Conservation (phyloP, 2,888 invertebrate genomes). For the Venustoraphidia nigricollis region DNA sequence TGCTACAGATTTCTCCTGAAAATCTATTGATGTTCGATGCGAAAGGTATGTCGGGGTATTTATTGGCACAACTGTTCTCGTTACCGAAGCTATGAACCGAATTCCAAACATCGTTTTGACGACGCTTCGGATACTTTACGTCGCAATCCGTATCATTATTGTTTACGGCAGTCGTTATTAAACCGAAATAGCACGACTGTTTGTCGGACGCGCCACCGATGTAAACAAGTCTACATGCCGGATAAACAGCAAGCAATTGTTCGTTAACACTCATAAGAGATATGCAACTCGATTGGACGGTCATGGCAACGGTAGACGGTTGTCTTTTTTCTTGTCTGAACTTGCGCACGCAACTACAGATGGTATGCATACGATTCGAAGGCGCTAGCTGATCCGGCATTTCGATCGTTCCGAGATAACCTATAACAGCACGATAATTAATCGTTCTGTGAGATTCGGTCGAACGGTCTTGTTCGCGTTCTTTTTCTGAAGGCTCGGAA, state of each 20-base stretch:
- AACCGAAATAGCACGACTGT: slow-evolving; percentile 81
- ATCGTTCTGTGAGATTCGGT: no score
- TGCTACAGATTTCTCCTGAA: no score
- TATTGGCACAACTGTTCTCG: no score
- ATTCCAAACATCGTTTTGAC: no score
- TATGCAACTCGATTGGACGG: slow-evolving; percentile 65
- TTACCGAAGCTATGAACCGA: no score
- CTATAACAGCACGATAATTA: slow-evolving; percentile 47
- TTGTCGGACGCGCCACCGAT: slow-evolving; percentile 84
- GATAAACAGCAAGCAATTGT: slow-evolving; percentile 71
- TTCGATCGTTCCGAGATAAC: slow-evolving; percentile 91
- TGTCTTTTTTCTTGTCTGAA: slow-evolving; percentile 78
- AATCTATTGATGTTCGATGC: no score
- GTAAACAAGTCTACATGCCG: slow-evolving; percentile 71
- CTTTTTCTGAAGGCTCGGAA: slow-evolving; percentile 2
- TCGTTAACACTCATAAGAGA: slow-evolving; percentile 66
- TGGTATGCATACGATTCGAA: slow-evolving; percentile 58
- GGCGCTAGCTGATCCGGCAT: slow-evolving; percentile 74
- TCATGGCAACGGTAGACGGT: slow-evolving; percentile 71
- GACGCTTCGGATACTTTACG: no score
- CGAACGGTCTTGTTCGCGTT: slow-evolving; percentile 4
- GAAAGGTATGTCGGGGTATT: no score
- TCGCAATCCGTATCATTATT: slow-evolving; percentile 14
- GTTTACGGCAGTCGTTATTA: slow-evolving; percentile 69
- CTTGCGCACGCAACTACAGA: slow-evolving; percentile 77